Base-by-base conservation (phyloP, 2,797 vertebrate species). In the Pogonophryne albipinna region DNA sequence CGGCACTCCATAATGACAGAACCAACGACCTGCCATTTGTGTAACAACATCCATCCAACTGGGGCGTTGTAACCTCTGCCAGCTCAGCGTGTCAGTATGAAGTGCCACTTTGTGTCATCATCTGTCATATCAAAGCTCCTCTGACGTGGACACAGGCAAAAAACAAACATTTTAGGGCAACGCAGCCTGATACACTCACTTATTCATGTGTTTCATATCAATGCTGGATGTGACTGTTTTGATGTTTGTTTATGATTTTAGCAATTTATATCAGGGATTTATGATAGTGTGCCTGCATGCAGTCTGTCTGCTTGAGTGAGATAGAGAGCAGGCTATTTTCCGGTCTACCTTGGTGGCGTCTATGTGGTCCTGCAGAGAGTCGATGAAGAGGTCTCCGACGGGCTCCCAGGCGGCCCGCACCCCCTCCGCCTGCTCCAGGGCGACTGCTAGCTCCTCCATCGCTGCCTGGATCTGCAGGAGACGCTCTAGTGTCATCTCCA, bases 311-410 rank as follows among this genome's bases (percentile, higher is more conserved):
- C 12, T 2, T 19, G 4, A 45, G 4, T 42, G 23, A 74, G 63
- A 80, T 14, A 73, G 20, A 42, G 51, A 23, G 34, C 16, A 47
- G 27, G 57, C 31, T 4, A 12, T 53, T 41, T 27, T 15, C 31
- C 13, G 55, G 16, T 79, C 55, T 94, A 99, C 98, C 97, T 99
- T 99, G 83, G 96, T 96, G 1, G 97, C 96, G 27, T 98, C 97
- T 73, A 99, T 99, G 89, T 99, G 98, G 79, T 99, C 98, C 17
- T 97, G 97, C 80, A 99, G 94, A 27, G 98, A 97, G 91, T 99
- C 98, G 4, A 99, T 98, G 92, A 99, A 99, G 82, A 99, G 97
- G 75, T 99, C 98, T 20, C 98, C 98, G 2, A 99, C 99, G 44
- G 98, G 96, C 59, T 99, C 98, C 98, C 98, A 99, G 58, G 97